Base-by-base conservation (phyloP, 2,888 invertebrate species). In the Dicycla oo region DNA sequence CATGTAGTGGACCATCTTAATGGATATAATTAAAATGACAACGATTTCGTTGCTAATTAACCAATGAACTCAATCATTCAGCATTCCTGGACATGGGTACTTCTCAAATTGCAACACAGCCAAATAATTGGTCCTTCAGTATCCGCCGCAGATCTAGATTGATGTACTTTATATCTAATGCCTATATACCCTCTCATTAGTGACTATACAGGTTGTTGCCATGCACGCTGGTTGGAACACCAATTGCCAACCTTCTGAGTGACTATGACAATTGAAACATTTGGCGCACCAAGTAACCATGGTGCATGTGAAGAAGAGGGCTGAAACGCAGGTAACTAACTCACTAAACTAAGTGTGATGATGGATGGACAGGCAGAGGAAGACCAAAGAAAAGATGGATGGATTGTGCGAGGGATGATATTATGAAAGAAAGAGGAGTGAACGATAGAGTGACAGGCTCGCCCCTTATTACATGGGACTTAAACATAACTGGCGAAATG, bases 11-110 rank as follows among this genome's bases (percentile, higher is more conserved):
- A 30, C 2, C 8, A 45, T 73, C 8, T 61, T 73, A 80, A 54
- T 54, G 5, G 73, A 20, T 23, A 45, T 79, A 15, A 79, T 61
- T 73, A 73, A 75, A 80, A 38, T 60, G 15, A 43, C 43, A 73
- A 53, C 49, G 4, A 53, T 73, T 77, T 49, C 34, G 56, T 78
- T 26, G 26, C 38, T 58, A 71, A 73, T 53, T 20, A 30, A 34
- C 26, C 3, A 40, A 43, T 53, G 13, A 40, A 20, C 7, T 57
- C 10, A 57, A 72, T 58, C 13, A 71, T 34, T 72, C 30, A 30
- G 20, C 72, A 58, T 73, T 78, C 8, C 10, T 62, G 20, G 18
- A 38, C 34, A 43, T 7, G 20, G 18, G 34, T 23, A 57, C 56
- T 73, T 40, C 11, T 18, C 26, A 56, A 78, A 51, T 78, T 71